phyloP scores from a whole-genome alignment of 2,113 vertebrate species.

The Centropus bengalensis region DNA sequence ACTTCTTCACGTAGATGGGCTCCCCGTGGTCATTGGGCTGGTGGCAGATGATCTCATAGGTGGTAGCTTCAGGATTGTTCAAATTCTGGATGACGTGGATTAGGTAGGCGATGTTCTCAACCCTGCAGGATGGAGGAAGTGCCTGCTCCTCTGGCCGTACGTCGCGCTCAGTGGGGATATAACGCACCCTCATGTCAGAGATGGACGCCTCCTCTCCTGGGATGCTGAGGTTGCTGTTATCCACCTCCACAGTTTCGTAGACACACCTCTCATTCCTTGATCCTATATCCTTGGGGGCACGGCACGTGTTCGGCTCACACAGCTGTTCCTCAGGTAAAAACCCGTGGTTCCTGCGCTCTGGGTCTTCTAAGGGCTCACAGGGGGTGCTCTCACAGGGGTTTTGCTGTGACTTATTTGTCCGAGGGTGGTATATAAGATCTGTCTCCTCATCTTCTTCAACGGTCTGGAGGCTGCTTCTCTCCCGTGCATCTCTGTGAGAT shows the following conservation, averaged over 20 bases:
- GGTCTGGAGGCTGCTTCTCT: no score
- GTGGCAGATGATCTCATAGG: background rate
- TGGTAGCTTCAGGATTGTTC: background rate
- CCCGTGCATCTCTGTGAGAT: rapidly evolving
- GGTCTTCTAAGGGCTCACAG: rapidly evolving
- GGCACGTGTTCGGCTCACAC: rapidly evolving
- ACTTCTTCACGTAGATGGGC: background rate
- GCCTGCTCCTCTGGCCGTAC: background rate
- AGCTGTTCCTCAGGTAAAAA: rapidly evolving
- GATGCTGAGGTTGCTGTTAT: background rate
- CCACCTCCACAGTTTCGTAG: background rate
- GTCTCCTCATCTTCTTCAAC: background rate
- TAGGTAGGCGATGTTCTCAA: background rate
- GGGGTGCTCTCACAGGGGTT: rapidly evolving
- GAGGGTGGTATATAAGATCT: rapidly evolving
- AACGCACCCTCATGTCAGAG: background rate
- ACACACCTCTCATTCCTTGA: rapidly evolving
- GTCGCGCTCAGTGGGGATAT: rapidly evolving
- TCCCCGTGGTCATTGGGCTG: rapidly evolving
- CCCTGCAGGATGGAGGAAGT: background rate
- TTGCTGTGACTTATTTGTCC: rapidly evolving
- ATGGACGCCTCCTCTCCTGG: rapidly evolving
- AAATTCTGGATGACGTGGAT: background rate
- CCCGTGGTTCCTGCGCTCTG: rapidly evolving
- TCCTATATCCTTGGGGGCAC: no score